Percentiles rank a stretch among this genome's conserved stretches.
Evolutionary conservation across 2,888 invertebrate species (phyloP).

Genomic region (Chouioia cunea): DNA sequence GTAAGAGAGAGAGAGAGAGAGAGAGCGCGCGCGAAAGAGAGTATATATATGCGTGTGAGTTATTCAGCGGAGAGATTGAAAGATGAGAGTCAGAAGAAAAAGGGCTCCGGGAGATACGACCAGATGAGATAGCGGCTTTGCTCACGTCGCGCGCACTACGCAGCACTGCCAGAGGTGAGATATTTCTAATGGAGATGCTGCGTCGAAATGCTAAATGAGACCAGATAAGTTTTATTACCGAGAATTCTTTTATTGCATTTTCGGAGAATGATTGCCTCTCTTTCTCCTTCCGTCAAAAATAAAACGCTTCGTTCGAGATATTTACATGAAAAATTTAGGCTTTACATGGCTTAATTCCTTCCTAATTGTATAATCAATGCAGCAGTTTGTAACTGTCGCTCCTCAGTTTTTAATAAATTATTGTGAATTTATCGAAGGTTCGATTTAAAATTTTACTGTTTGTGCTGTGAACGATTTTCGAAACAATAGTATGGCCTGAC

Average conservation of each 20-base stretch:
- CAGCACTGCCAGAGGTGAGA: constrained; percentile 3
- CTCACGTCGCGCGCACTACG: too few relatives aligned
- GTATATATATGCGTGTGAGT: constrained; percentile 29
- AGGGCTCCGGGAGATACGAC: not conserved
- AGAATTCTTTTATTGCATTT: constrained; percentile 9
- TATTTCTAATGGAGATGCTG: constrained; percentile 4
- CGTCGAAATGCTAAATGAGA: constrained; percentile 33
- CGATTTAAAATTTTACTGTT: too few relatives aligned
- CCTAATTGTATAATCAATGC: too few relatives aligned
- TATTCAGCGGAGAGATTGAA: constrained; percentile 35
- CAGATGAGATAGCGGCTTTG: not conserved
- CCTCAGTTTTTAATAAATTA: too few relatives aligned
- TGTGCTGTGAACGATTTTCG: too few relatives aligned
- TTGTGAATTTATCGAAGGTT: too few relatives aligned
- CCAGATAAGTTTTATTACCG: constrained; percentile 35
- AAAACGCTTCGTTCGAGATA: too few relatives aligned
- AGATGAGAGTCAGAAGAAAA: constrained; percentile 36
- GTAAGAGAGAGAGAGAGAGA: not conserved
- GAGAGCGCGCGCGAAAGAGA: constrained; percentile 1
- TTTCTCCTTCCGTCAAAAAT: too few relatives aligned
- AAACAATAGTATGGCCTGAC: too few relatives aligned
- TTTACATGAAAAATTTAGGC: too few relatives aligned
- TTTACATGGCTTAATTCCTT: too few relatives aligned
- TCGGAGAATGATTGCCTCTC: not conserved
- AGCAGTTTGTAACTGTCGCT: too few relatives aligned